These are phyloP conservation scores for Lamprotornis superbus DNA, from an alignment of 2,113 vertebrate genomes.

Conservation along the genomic window DNA sequence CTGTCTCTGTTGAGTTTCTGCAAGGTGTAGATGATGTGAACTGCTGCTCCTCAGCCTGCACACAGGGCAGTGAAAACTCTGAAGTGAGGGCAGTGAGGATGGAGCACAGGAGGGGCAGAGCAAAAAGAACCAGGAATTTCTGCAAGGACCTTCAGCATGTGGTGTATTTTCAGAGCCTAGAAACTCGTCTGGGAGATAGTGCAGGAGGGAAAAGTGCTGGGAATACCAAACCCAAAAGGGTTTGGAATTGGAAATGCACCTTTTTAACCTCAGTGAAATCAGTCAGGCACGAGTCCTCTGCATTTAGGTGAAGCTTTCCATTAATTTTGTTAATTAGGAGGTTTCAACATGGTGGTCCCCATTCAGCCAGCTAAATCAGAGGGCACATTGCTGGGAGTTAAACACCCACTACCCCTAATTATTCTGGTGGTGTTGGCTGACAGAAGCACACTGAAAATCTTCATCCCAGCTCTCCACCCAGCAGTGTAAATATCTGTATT, in stretches of 20 bases:
- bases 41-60: neutral
- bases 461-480: neutral
- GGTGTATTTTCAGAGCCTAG: neutral
- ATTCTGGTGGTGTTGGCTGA: neutral
- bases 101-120: neutral
- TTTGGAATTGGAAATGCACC: neutral
- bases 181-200: neutral
- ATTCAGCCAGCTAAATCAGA: neutral
- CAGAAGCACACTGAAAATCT: neutral
- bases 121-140: neutral
- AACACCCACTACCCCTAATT: neutral
- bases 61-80: neutral
- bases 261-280: neutral
- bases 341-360: neutral
- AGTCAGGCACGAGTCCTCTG: neutral
- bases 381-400: neutral
- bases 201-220: neutral
- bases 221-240: neutral
- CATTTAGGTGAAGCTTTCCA: neutral
- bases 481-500: neutral
- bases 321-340: neutral
- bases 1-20: neutral
- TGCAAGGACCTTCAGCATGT: neutral
- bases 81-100: neutral
- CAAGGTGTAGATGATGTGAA: neutral